Percentiles rank a stretch among this genome's conserved stretches.
Conservation (phyloP, 2,113 vertebrate genomes). For the Coturnix japonica region DNA sequence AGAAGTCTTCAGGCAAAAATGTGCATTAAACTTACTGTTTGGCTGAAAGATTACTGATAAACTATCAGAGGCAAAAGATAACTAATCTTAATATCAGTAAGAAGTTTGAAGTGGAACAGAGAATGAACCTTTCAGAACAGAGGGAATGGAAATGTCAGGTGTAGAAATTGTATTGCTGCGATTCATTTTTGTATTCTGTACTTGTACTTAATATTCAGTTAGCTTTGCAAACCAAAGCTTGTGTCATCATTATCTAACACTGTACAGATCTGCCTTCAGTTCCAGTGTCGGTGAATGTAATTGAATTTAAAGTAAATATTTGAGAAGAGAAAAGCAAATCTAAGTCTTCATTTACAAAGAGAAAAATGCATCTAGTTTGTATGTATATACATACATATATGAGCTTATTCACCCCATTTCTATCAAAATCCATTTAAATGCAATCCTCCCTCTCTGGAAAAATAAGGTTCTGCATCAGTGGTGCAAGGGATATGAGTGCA, state of each 20-base stretch:
- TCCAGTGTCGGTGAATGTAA: constrained; percentile 11
- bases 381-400: not conserved
- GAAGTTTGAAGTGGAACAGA: not conserved
- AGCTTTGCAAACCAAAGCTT: constrained; percentile 11
- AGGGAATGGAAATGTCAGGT: not conserved
- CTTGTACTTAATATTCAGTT: not conserved
- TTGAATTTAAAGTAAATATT: constrained; percentile 51
- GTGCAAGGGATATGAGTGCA: not conserved
- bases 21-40: not conserved
- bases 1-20: not conserved
- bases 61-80: not conserved
- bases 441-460: not conserved
- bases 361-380: not conserved
- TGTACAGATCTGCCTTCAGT: not conserved
- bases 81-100: not conserved
- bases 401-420: not conserved
- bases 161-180: not conserved
- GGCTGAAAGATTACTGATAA: not conserved
- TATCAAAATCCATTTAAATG: not conserved
- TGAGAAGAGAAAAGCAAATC: constrained; percentile 29
- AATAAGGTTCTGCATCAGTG: not conserved
- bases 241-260: constrained; percentile 3
- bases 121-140: not conserved
- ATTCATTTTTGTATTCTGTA: not conserved
- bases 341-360: not conserved